A percentile compares a stretch with the other conserved stretches of the same genome.
Evolutionary conservation across 2,797 vertebrate species (phyloP).

Genomic region (Pteronotus mesoamericanus): DNA sequence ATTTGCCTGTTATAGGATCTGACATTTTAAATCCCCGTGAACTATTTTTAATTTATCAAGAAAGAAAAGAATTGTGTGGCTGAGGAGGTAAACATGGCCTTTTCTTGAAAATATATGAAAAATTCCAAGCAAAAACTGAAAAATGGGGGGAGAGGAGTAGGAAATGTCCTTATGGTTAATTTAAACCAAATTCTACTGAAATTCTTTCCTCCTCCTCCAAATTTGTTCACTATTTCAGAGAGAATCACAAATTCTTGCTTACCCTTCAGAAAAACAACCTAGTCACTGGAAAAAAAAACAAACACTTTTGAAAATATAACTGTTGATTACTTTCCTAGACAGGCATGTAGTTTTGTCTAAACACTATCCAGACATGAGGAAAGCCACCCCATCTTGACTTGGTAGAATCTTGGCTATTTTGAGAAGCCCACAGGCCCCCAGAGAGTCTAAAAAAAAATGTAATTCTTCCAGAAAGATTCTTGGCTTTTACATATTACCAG

Average conservation of each 20-base stretch:
- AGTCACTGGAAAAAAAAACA: background rate
- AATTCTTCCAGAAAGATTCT: constrained; percentile 20
- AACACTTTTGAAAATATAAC: background rate
- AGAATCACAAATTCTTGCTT: constrained; percentile 4
- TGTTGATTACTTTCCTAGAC: constrained; percentile 37
- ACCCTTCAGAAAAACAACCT: constrained; percentile 30
- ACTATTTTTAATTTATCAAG: constrained; percentile 63
- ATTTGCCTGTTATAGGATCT: constrained; percentile 65
- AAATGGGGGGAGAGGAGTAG: background rate
- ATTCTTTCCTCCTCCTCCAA: constrained; percentile 51
- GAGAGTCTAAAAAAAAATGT: background rate
- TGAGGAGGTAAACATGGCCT: constrained; percentile 46
- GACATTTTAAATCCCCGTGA: constrained; percentile 65
- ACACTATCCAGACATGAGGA: background rate
- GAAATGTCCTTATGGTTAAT: constrained; percentile 61
- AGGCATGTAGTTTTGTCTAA: constrained; percentile 16
- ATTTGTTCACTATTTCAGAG: constrained; percentile 14
- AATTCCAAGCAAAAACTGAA: constrained; percentile 53
- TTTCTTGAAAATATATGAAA: constrained; percentile 60
- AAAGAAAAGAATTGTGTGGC: constrained; percentile 8
- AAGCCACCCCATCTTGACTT: background rate
- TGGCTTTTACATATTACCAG: constrained; percentile 46
- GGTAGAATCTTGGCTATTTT: background rate
- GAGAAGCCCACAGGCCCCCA: background rate
- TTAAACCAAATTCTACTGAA: constrained; percentile 44